Evolutionary conservation across 2,797 vertebrate genomes (phyloP), one percentile per base, ranked within the genome.

Genomic region (Mycteria americana): DNA sequence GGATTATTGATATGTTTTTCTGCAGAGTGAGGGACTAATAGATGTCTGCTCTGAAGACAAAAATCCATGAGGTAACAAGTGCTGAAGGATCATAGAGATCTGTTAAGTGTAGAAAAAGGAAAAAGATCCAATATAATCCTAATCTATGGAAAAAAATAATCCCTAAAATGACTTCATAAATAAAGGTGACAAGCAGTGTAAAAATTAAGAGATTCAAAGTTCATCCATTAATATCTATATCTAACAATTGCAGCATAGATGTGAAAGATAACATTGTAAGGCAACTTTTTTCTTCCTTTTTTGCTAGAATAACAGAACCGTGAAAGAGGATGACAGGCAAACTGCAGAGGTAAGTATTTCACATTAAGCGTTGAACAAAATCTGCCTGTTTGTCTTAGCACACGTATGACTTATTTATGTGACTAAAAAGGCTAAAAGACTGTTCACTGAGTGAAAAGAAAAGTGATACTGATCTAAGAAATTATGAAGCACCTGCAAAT

Each of bases 311-410:
- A 95, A 87, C 88, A 95, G 84, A 93, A 80, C 28, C 89, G 81
- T 91, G 41, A 95, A 91, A 74, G 95, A 96, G 6, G 90, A 97
- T 87, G 94, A 94, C n/a, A 89, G 67, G 41, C 95, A 93, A 92
- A 65, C 74, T 82, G 80, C 84, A 91, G 96, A 96, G 77, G 96
- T 95, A 80, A 94, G 86, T 63, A 22, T 76, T 88, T 85, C 31
- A 78, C 18, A 6, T 50, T 15, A 54, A 63, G 13, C 70, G 25
- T 45, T 91, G 35, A 78, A 51, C 18, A 76, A 67, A 82, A 54
- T 51, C 39, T 86, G 18, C 57, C 73, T 30, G 7, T 78, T 80
- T 75, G 24, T 85, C 30, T 68, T 77, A 50, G 60, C 75, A 89
- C n/a, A 21, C 2, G 3, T 24, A 3, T 19, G 22, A 51, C 11